A percentile compares a stretch with the other conserved stretches of the same genome.
phyloP scores from a whole-genome alignment of 2,888 invertebrate species.

The Parnassius orleans region DNA sequence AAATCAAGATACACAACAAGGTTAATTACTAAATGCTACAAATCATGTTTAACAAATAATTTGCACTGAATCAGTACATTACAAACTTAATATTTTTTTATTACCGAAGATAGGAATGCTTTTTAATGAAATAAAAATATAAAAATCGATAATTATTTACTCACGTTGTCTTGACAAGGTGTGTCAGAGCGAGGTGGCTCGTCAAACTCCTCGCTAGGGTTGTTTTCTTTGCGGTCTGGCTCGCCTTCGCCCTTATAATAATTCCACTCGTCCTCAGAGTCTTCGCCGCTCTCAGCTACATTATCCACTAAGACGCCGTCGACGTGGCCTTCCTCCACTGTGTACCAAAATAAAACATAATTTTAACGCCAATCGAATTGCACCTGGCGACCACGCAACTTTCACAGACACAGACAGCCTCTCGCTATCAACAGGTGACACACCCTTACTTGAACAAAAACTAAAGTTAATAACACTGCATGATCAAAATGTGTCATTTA shows the following conservation, averaged over 20 bases:
- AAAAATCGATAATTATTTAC: constrained; percentile 31
- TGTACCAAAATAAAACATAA: constrained; percentile 49
- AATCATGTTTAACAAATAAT: neutral
- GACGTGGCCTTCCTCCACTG: constrained; percentile 74
- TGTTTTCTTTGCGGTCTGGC: constrained; percentile 77
- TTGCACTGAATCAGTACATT: neutral
- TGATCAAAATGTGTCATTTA: no score
- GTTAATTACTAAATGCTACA: no score
- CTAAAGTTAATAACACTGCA: constrained; percentile 32
- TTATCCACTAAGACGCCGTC: constrained; percentile 83
- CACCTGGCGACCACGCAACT: constrained; percentile 46
- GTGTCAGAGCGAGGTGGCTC: constrained; percentile 73
- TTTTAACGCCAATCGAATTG: constrained; percentile 32
- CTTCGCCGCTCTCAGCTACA: constrained; percentile 88
- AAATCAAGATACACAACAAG: no score
- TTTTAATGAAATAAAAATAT: no score
- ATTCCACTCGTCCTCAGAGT: constrained; percentile 94
- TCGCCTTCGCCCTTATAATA: constrained; percentile 87
- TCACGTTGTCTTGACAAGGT: constrained; percentile 74
- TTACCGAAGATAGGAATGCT: neutral
- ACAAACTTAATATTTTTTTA: neutral
- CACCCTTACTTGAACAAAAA: constrained; percentile 31
- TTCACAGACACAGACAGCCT: constrained; percentile 8
- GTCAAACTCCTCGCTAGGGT: constrained; percentile 81
- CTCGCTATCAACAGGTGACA: constrained; percentile 25